Percentiles rank a stretch among this genome's conserved stretches.
Evolutionary conservation across 1,140 invertebrate genomes (phyloP).

Genomic region (Chelonus insularis): DNA sequence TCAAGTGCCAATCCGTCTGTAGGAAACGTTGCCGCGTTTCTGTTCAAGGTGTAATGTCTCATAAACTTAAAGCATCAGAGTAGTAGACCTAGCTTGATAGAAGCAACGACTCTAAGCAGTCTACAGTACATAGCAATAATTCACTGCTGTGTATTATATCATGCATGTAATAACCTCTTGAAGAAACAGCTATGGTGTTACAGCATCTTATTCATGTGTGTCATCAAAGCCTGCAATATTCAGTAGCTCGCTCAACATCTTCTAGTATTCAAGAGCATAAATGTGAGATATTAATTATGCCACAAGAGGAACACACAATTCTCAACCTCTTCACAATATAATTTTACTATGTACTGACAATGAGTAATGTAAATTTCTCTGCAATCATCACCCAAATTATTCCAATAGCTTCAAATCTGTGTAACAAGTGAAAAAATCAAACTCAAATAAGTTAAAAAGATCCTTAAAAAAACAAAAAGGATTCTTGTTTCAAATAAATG

Average conservation of each 20-base stretch:
- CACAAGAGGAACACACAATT: constrained; percentile 34
- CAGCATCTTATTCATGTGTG: constrained; percentile 40
- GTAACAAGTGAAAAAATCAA: too few relatives aligned
- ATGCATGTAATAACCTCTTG: constrained; percentile 39
- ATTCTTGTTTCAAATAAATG: too few relatives aligned
- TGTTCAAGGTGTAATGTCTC: not conserved
- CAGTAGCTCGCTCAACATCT: constrained; percentile 23
- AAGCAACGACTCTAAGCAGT: too few relatives aligned
- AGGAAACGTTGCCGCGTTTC: not conserved
- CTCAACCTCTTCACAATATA: not conserved
- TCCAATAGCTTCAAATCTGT: too few relatives aligned
- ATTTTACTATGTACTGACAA: too few relatives aligned
- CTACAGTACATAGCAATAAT: not conserved
- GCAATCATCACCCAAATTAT: too few relatives aligned
- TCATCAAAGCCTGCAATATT: constrained; percentile 45
- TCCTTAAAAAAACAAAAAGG: too few relatives aligned
- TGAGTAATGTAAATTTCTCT: too few relatives aligned
- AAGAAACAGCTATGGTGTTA: constrained; percentile 28
- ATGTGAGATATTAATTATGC: constrained; percentile 49
- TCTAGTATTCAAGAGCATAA: constrained; percentile 36
- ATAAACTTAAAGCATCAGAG: not conserved
- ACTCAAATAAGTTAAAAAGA: too few relatives aligned
- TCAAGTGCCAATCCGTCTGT: constrained; percentile 5
- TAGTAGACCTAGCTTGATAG: not conserved
- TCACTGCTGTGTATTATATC: constrained; percentile 25